Evolutionary conservation across 2,113 vertebrate species (phyloP).

Genomic region (Girardinichthys multiradiatus): DNA sequence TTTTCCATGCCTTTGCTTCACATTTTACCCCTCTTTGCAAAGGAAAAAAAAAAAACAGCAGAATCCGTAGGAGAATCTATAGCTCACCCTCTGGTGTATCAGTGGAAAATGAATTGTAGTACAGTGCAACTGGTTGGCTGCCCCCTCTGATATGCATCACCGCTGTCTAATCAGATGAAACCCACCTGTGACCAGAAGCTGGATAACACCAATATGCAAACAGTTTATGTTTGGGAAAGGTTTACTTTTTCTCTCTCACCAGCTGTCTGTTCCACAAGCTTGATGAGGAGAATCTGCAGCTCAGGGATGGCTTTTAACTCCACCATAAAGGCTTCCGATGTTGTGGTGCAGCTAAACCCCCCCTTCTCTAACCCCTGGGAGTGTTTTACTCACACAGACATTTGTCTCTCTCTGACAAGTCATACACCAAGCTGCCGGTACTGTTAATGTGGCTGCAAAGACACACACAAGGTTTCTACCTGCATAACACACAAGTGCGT

Average conservation of each 20-base stretch:
- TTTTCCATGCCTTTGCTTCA: conserved; percentile 3
- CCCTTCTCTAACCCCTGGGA: conserved; percentile 62
- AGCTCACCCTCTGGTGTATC: conserved; percentile 38
- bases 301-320: conserved; percentile 62
- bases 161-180: conserved; percentile 71
- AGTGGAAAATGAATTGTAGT: conserved; percentile 70
- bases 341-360: conserved; percentile 52
- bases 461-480: conserved; percentile 44
- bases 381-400: conserved; percentile 76
- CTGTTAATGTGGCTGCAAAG: conserved; percentile 63
- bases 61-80: not conserved
- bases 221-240: conserved; percentile 56
- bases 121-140: conserved; percentile 58
- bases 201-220: conserved; percentile 67
- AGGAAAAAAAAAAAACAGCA: not conserved
- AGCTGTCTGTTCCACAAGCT: conserved; percentile 37
- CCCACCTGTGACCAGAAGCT: conserved; percentile 71
- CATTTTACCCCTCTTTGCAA: not conserved
- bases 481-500: conserved; percentile 17
- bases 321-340: conserved; percentile 65
- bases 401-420: conserved; percentile 79
- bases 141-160: conserved; percentile 68
- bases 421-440: conserved; percentile 62
- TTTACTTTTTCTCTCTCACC: conserved; percentile 36
- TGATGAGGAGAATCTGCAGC: conserved; percentile 61